Evolutionary conservation across 1,140 invertebrate species (phyloP).

Genomic region (Aphidius gifuensis): DNA sequence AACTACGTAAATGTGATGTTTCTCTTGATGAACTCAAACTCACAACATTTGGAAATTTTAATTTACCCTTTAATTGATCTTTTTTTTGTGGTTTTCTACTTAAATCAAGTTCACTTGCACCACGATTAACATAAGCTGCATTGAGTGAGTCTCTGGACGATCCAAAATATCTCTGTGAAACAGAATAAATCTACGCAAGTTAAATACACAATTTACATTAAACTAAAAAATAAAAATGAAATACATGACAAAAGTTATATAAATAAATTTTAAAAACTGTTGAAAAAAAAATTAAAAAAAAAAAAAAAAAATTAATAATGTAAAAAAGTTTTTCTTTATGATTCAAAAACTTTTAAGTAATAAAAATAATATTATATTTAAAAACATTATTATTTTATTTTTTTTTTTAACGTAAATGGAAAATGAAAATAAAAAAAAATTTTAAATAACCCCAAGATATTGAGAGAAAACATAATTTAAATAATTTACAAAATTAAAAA

Average conservation of each 20-base stretch:
- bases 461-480: no score
- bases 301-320: no score
- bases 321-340: no score
- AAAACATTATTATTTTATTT: no score
- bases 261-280: conserved; percentile 23
- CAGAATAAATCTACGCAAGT: conserved; percentile 46
- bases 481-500: no score
- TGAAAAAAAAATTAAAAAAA: no score
- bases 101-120: conserved; percentile 72
- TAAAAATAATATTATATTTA: no score
- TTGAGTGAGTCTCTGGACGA: conserved; percentile 73
- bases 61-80: conserved; percentile 61
- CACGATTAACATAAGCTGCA: conserved; percentile 66
- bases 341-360: no score
- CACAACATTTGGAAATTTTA: conserved; percentile 65
- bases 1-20: conserved; percentile 59
- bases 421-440: no score
- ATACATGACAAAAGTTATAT: conserved; percentile 21
- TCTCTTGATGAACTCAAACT: conserved; percentile 60
- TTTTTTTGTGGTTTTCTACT: conserved; percentile 64
- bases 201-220: not conserved
- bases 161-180: conserved; percentile 62
- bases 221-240: not conserved
- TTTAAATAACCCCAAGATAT: no score
- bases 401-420: no score